A percentile compares a stretch with the other conserved stretches of the same genome.
Conservation (phyloP, 2,888 invertebrate genomes). For the Tanytarsus gracilentus region DNA sequence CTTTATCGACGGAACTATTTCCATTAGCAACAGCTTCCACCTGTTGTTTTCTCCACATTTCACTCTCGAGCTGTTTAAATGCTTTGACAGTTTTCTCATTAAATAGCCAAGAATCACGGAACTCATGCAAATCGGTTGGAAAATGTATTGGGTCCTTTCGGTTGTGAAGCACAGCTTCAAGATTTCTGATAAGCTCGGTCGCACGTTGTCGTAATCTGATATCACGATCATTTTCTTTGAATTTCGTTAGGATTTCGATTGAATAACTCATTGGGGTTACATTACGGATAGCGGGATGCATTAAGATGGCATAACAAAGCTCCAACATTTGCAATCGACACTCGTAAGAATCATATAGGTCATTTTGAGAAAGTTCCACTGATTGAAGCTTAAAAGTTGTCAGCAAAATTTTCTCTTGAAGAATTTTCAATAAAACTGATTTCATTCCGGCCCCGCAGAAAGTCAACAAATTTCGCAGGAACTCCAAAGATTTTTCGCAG, state of each 20-base stretch:
- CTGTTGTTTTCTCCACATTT: background rate
- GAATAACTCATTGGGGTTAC: constrained; percentile 36
- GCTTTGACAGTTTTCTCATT: constrained; percentile 7
- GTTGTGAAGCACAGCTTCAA: constrained; percentile 37
- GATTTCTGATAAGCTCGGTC: constrained; percentile 31
- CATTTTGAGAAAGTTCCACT: constrained; percentile 12
- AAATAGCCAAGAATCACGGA: constrained; percentile 32
- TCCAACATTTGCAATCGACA: constrained; percentile 35
- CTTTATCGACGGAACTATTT: background rate
- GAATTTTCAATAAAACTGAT: constrained; percentile 30
- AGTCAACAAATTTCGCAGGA: background rate
- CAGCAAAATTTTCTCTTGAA: constrained; percentile 34
- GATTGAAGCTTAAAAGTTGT: constrained; percentile 29
- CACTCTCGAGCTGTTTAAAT: background rate
- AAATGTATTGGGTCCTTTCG: constrained; percentile 36
- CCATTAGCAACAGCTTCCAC: background rate
- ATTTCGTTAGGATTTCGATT: constrained; percentile 33
- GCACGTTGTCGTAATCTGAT: constrained; percentile 32
- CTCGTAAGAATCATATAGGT: constrained; percentile 29
- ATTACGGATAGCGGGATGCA: constrained; percentile 34
- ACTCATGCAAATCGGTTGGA: constrained; percentile 33
- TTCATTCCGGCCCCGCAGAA: constrained; percentile 13
- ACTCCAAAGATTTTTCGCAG: constrained; percentile 4
- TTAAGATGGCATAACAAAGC: constrained; percentile 32
- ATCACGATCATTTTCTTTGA: constrained; percentile 33